Conservation (phyloP, 1,140 invertebrate species). For the Brachionus calyciflorus region DNA sequence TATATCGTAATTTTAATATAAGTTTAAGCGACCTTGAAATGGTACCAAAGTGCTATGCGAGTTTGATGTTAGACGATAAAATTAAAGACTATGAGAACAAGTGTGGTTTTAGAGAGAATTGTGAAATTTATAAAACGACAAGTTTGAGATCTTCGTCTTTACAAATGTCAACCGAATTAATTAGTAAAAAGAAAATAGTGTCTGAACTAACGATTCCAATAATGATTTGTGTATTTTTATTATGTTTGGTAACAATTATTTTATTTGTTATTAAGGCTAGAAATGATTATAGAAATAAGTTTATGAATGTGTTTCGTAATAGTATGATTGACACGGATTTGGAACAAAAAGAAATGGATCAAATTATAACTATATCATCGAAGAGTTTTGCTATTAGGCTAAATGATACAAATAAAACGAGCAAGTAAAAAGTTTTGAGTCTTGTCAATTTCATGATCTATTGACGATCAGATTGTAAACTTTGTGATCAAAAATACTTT, state of each 20-base stretch:
- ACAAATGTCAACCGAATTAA: neutral
- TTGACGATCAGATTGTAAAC: too few species aligned
- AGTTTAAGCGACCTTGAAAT: neutral
- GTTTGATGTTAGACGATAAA: neutral
- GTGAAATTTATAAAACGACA: neutral
- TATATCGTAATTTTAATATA: conserved; percentile 7
- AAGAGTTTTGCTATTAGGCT: neutral
- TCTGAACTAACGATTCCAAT: neutral
- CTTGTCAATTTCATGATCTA: too few species aligned
- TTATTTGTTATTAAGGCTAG: neutral
- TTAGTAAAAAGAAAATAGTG: neutral
- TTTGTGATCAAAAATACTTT: too few species aligned
- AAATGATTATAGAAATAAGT: neutral
- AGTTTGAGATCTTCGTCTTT: too few species aligned
- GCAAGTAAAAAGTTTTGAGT: neutral
- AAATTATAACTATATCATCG: neutral
- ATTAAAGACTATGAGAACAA: neutral
- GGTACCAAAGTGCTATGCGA: neutral
- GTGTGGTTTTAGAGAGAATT: neutral
- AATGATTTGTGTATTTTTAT: neutral
- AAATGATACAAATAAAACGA: too few species aligned
- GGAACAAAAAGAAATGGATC: neutral
- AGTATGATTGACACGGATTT: neutral
- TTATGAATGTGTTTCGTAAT: neutral
- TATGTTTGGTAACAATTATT: neutral